A percentile compares a stretch with the other conserved stretches of the same genome.
phyloP scores from a whole-genome alignment of 2,888 invertebrate species.

The Arctia plantaginis region DNA sequence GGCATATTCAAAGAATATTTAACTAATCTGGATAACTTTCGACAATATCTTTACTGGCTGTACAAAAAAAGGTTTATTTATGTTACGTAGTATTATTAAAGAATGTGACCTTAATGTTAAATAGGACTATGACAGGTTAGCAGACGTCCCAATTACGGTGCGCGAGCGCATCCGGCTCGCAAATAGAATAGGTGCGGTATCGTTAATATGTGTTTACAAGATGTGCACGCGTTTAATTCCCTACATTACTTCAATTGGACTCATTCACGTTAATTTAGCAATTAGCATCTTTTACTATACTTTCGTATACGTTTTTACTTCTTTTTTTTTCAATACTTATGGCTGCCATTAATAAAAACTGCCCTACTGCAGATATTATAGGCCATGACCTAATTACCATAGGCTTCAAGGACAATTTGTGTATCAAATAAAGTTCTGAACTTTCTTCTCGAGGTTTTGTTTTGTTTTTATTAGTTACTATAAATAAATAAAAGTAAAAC shows the following conservation, averaged over 20 bases:
- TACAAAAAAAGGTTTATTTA: background rate
- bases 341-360: background rate
- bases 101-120: constrained; percentile 4
- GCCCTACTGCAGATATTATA: background rate
- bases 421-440: background rate
- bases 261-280: constrained; percentile 55
- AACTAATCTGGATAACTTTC: background rate
- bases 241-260: constrained; percentile 64
- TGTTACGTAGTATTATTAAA: constrained; percentile 10
- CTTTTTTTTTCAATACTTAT: background rate
- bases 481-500: background rate
- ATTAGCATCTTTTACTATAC: constrained; percentile 47
- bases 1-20: background rate
- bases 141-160: constrained; percentile 44
- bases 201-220: constrained; percentile 39
- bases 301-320: constrained; percentile 14
- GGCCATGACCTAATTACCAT: background rate
- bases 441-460: background rate
- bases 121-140: constrained; percentile 40
- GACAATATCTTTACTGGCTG: background rate
- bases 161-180: constrained; percentile 39
- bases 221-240: constrained; percentile 39
- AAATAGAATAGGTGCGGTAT: constrained; percentile 50
- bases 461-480: background rate
- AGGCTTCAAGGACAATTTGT: background rate